phyloP scores from a whole-genome alignment of 2,113 vertebrate genomes.

The Dasyornis broadbenti region DNA sequence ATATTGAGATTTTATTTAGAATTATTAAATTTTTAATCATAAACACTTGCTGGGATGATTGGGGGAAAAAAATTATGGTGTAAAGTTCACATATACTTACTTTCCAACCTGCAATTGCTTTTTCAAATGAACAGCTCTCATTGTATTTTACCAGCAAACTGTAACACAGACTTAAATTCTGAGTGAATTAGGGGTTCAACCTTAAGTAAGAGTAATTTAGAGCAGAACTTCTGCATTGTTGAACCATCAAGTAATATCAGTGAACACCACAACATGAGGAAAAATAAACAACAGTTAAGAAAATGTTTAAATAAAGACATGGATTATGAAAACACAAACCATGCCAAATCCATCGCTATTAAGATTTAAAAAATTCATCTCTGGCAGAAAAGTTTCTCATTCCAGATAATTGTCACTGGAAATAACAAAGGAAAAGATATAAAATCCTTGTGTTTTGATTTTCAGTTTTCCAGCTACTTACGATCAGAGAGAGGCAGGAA shows the following conservation, averaged over 20 bases:
- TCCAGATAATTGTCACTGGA: neutral
- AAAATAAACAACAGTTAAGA: neutral
- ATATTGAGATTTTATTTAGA: neutral
- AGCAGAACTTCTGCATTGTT: neutral
- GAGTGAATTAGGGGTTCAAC: neutral
- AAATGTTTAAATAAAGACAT: neutral
- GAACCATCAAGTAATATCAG: neutral
- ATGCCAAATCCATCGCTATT: neutral
- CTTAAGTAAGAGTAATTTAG: neutral
- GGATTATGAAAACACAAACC: neutral
- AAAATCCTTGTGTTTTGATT: neutral
- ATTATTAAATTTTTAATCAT: neutral
- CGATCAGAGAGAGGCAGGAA: neutral
- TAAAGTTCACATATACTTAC: neutral
- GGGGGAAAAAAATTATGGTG: neutral
- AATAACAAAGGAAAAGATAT: neutral
- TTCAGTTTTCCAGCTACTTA: neutral
- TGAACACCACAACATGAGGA: neutral
- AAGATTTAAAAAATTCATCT: neutral
- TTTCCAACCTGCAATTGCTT: conserved; percentile 69
- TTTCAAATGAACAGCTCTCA: conserved; percentile 74
- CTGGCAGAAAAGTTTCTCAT: neutral
- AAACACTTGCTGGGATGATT: conserved; percentile 4
- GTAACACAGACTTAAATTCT: neutral
- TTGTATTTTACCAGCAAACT: neutral